phyloP scores from a whole-genome alignment of 2,113 vertebrate genomes.

The Abramis brama region DNA sequence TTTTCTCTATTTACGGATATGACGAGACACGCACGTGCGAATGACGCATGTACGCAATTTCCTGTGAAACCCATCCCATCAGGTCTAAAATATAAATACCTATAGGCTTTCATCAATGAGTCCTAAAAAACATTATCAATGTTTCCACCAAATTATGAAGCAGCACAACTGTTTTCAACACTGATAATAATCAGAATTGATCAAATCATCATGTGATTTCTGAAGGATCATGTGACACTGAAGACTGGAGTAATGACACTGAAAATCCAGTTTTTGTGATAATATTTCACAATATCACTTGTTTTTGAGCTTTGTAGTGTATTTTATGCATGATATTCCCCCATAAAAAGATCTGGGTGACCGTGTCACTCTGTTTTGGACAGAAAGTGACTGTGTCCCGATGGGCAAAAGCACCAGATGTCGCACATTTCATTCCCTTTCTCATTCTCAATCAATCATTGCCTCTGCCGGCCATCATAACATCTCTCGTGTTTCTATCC shows the following conservation, averaged over 20 bases:
- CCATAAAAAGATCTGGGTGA: background rate
- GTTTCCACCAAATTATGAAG: background rate
- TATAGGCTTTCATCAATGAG: no score
- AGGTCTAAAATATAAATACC: no score
- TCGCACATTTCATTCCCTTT: slow-evolving; percentile 56
- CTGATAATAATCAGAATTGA: background rate
- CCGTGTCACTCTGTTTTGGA: background rate
- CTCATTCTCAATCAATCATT: slow-evolving; percentile 1
- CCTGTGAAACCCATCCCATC: no score
- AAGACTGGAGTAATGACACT: background rate
- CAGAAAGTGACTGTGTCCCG: slow-evolving; percentile 38
- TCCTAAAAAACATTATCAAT: no score
- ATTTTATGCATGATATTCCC: background rate
- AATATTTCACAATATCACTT: no score
- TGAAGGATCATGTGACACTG: background rate
- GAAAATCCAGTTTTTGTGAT: background rate
- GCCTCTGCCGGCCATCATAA: background rate
- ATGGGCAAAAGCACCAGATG: slow-evolving; percentile 61
- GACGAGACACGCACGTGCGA: no score
- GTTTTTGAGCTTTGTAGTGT: background rate
- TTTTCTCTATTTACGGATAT: no score
- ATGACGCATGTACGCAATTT: no score
- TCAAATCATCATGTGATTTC: background rate
- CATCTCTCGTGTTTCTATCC: background rate
- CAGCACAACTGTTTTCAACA: background rate